phyloP scores from a whole-genome alignment of 2,797 vertebrate species.

The Gallinago stenura region DNA sequence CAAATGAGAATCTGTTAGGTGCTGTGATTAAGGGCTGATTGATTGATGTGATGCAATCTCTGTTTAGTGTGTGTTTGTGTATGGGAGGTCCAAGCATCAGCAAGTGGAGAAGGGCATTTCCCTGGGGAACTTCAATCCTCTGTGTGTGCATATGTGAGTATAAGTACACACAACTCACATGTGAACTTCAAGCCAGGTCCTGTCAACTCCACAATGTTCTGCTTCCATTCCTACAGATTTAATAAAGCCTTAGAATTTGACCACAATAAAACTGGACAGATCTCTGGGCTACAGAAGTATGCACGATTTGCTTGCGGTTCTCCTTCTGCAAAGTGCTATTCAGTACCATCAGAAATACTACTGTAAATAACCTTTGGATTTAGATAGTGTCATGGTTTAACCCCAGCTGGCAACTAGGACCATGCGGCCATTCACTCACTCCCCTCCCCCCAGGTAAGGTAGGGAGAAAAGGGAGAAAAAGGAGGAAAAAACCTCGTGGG shows the following conservation, averaged over 20 bases:
- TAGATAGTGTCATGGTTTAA: neutral
- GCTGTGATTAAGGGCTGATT: neutral
- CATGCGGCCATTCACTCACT: neutral
- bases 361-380: neutral
- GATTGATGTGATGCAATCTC: accelerated
- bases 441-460: no score
- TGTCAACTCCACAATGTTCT: neutral
- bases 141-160: neutral
- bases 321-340: accelerated
- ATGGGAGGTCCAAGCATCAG: neutral
- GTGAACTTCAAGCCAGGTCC: neutral
- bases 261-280: neutral
- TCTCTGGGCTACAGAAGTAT: neutral
- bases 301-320: neutral
- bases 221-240: neutral
- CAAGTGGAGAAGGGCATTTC: neutral
- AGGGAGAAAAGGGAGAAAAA: neutral
- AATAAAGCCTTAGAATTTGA: neutral
- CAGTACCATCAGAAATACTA: neutral
- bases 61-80: neutral
- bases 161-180: neutral
- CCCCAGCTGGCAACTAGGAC: neutral
- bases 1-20: neutral
- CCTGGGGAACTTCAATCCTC: neutral
- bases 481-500: neutral